These are phyloP conservation scores for Mesembrinibis cayennensis DNA, from an alignment of 2,113 vertebrate species.

Conservation along the genomic window DNA sequence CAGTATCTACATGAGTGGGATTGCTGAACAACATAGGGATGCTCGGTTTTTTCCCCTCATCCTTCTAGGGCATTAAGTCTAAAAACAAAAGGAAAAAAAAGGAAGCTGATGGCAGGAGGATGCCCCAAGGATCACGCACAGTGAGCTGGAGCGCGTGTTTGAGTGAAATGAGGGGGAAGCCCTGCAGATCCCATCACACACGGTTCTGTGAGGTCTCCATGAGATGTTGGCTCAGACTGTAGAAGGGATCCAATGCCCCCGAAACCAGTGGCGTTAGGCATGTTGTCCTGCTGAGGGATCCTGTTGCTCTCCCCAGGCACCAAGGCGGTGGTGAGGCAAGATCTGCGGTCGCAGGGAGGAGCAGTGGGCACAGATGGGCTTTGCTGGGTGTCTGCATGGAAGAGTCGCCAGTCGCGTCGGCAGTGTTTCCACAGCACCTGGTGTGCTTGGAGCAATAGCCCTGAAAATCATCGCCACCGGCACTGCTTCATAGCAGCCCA, in stretches of 20 bases:
- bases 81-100: not conserved
- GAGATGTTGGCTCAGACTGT: not conserved
- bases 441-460: not conserved
- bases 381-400: not conserved
- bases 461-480: not conserved
- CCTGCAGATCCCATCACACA: not conserved
- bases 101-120: not conserved
- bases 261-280: not conserved
- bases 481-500: not conserved
- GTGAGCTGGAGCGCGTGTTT: not conserved
- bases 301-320: not conserved
- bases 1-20: not conserved
- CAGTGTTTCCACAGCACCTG: not conserved
- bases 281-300: fast-evolving
- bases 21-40: not conserved
- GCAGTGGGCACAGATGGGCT: fast-evolving
- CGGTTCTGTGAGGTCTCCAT: not conserved
- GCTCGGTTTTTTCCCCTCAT: not conserved
- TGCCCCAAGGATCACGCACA: fast-evolving
- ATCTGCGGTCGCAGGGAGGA: not conserved
- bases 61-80: not conserved
- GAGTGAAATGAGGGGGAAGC: not conserved
- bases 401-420: not conserved
- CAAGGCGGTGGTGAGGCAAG: fast-evolving
- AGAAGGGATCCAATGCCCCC: not conserved